A percentile compares a stretch with the other conserved stretches of the same genome.
Conservation (phyloP, 2,797 vertebrate genomes). For the Oreonectes daqikongensis region DNA sequence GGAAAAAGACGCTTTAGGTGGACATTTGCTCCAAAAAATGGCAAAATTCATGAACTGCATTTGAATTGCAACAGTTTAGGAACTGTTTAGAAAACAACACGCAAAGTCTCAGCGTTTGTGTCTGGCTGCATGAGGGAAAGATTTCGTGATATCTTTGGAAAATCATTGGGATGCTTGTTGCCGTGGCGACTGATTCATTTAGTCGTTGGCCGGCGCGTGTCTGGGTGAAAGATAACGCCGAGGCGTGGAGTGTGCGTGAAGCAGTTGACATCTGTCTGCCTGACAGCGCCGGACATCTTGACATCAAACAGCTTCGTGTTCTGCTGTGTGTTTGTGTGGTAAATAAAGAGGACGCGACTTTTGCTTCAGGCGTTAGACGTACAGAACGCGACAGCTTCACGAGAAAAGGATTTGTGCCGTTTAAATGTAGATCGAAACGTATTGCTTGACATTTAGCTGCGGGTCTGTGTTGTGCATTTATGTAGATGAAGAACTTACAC, state of each 20-base stretch:
- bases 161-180: conserved; percentile 38
- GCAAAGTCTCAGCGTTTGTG: neutral
- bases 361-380: conserved; percentile 3
- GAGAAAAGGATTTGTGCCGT: neutral
- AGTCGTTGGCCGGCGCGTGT: conserved; percentile 20
- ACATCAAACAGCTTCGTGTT: conserved; percentile 41
- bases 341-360: conserved; percentile 24
- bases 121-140: neutral
- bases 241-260: neutral
- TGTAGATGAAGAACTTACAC: neutral
- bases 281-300: conserved; percentile 32
- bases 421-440: neutral
- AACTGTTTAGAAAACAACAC: neutral
- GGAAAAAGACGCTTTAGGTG: neutral
- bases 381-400: neutral
- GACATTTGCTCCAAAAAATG: too few species aligned
- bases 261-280: conserved; percentile 42
- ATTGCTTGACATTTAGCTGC: neutral
- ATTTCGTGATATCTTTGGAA: conserved; percentile 23
- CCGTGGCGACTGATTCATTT: conserved; percentile 39
- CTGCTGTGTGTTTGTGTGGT: conserved; percentile 15
- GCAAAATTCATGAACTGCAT: neutral
- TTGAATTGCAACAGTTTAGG: too few species aligned
- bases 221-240: conserved; percentile 21
- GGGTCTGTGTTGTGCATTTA: neutral